These are phyloP conservation scores for Dufourea novaeangliae DNA, from an alignment of 1,140 invertebrate genomes.

Conservation along the genomic window DNA sequence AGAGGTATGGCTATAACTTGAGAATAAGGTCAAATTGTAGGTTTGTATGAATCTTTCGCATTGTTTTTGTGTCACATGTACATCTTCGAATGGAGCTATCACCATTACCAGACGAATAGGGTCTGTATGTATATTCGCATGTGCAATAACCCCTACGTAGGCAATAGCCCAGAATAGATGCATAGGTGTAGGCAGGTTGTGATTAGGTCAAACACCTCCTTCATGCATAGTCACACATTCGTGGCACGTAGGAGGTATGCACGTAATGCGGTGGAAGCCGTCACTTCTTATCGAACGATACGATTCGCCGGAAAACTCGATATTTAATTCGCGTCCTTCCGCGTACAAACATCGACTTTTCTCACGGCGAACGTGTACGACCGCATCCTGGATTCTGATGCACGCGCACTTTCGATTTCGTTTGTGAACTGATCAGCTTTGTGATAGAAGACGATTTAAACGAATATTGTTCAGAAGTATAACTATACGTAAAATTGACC, in stretches of 20 bases:
- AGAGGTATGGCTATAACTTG: no score
- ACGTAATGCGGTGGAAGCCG: conserved; percentile 37
- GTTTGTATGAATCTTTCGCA: no score
- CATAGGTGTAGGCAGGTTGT: conserved; percentile 25
- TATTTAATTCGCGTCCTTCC: conserved; percentile 66
- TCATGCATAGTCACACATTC: conserved; percentile 62
- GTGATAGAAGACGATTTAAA: neutral
- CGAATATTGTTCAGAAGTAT: neutral
- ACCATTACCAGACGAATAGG: neutral
- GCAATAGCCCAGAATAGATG: conserved; percentile 18
- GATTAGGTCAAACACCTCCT: conserved; percentile 62
- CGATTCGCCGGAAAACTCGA: conserved; percentile 44
- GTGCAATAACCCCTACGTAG: conserved; percentile 39
- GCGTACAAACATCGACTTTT: conserved; percentile 24
- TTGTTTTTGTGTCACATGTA: neutral
- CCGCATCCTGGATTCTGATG: neutral
- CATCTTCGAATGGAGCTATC: no score
- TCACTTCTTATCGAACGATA: conserved; percentile 33
- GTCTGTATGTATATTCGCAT: neutral
- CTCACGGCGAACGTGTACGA: neutral
- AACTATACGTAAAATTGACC: neutral
- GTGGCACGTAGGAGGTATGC: conserved; percentile 48
- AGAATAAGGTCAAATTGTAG: no score
- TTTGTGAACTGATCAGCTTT: neutral
- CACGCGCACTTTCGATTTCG: conserved; percentile 29